Evolutionary conservation across 2,888 invertebrate genomes (phyloP), one percentile per base, ranked within the genome.

Genomic region (Monoplex corrugatus): DNA sequence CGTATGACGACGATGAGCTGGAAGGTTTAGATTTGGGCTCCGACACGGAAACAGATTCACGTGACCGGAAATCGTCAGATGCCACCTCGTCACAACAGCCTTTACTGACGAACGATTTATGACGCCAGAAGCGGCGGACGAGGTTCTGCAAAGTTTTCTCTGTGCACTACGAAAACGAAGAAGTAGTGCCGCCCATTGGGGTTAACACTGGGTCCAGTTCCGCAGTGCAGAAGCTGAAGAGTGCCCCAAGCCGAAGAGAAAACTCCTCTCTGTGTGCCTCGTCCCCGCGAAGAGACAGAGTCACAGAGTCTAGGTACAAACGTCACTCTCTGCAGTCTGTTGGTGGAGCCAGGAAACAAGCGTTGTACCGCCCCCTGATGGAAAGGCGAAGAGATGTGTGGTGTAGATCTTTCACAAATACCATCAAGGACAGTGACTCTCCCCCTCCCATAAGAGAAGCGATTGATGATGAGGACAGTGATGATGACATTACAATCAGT

Each of bases 1-100:
- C 93, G 0, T 93, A 94, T 68, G 93, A 90, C 2, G 92, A 93
- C 87, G 92, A 92, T 45, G 92, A 92, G 38, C 86, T 89, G 23
- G 90, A 90, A 2, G 89, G 90, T 28, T 43, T 89, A 13, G 89
- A 89, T 72, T 63, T 88, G n/a, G 80, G 68, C 10, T 89, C 90
- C 16, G 89, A 89, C 78, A 10, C 68, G 40, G 88, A 88, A 16
- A 50, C 63, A 16, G 88, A 88, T n/a, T 86, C 85, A 40, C 89
- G 63, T 2, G 57, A 85, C 32, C 80, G 63, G 63, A 86, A 86
- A 63, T 23, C 75, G 80, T 35, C 50, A 3, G 38, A 78, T 16
- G 87, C 89, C 57, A 83, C 82, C 50, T 72, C 83, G 5, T 83
- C 90, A 43, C 86, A 84, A 87, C 86, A 84, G 89, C 88, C 90